These are phyloP conservation scores for Fulica atra DNA, from an alignment of 2,113 vertebrate genomes.

Conservation along the genomic window DNA sequence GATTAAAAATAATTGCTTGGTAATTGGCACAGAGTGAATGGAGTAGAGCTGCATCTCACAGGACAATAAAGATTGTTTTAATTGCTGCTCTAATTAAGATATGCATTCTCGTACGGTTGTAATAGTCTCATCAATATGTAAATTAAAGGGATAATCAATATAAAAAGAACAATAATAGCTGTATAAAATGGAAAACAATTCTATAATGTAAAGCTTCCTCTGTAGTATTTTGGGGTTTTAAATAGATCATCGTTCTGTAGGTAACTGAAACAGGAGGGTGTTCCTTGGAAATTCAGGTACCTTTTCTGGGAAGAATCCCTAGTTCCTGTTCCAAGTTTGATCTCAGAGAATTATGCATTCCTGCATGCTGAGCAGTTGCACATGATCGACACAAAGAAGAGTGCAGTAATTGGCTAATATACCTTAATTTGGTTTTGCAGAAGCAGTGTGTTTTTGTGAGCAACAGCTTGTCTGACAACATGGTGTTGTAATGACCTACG, in stretches of 20 bases:
- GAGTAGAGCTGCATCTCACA: conserved; percentile 19
- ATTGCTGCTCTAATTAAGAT: conserved; percentile 51
- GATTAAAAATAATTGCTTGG: conserved; percentile 54
- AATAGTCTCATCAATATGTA: not conserved
- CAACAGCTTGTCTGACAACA: conserved; percentile 21
- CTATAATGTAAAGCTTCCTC: not conserved
- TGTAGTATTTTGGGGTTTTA: not conserved
- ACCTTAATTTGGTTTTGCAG: not conserved
- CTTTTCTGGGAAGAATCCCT: not conserved
- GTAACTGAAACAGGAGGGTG: not conserved
- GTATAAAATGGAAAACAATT: not conserved
- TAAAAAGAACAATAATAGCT: not conserved
- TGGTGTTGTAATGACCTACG: conserved; percentile 35
- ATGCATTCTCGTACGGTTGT: not conserved
- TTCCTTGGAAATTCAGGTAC: not conserved
- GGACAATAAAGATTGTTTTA: conserved; percentile 42
- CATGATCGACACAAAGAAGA: not conserved
- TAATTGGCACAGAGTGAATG: conserved; percentile 55
- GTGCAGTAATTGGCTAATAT: not conserved
- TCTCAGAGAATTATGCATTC: not conserved
- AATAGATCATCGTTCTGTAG: not conserved
- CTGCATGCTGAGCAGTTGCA: not conserved
- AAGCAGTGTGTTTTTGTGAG: conserved; percentile 17
- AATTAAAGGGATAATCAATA: not conserved
- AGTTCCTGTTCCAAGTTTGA: not conserved